Conservation (phyloP, 1,140 invertebrate genomes). For the Ctenoplectra terminalis region DNA sequence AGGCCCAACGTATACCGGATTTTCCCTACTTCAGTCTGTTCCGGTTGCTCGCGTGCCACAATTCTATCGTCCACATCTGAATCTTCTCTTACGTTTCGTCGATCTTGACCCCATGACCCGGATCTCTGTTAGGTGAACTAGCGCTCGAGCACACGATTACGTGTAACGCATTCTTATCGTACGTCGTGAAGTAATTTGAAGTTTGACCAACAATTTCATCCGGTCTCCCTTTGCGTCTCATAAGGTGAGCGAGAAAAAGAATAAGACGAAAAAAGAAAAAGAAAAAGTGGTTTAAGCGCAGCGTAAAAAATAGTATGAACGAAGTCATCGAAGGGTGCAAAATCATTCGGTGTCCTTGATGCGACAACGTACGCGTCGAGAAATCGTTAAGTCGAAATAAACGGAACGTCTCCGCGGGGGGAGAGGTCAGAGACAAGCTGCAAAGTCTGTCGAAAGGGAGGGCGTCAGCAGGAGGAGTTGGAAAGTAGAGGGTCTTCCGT, state of each 20-base stretch:
- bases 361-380: conserved; percentile 6
- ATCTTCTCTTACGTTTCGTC: conserved; percentile 58
- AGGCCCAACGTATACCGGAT: conserved; percentile 55
- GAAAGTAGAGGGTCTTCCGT: conserved; percentile 75
- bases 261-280: no score
- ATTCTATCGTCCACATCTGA: conserved; percentile 66
- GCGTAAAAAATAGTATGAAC: background rate
- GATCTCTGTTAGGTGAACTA: background rate
- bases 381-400: conserved; percentile 70
- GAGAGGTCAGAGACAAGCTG: conserved; percentile 61
- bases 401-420: conserved; percentile 31
- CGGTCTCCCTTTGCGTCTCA: background rate
- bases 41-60: conserved; percentile 66
- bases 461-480: conserved; percentile 49
- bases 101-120: conserved; percentile 65
- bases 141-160: background rate
- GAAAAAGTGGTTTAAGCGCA: no score
- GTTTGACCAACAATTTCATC: background rate
- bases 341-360: conserved; percentile 1
- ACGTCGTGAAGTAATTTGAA: no score
- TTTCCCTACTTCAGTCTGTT: conserved; percentile 61
- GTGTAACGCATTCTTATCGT: background rate
- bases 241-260: background rate
- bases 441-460: conserved; percentile 45
- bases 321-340: background rate